Evolutionary conservation across 2,888 invertebrate species (phyloP), one percentile per base, ranked within the genome.

Genomic region (Oscheius sp.): DNA sequence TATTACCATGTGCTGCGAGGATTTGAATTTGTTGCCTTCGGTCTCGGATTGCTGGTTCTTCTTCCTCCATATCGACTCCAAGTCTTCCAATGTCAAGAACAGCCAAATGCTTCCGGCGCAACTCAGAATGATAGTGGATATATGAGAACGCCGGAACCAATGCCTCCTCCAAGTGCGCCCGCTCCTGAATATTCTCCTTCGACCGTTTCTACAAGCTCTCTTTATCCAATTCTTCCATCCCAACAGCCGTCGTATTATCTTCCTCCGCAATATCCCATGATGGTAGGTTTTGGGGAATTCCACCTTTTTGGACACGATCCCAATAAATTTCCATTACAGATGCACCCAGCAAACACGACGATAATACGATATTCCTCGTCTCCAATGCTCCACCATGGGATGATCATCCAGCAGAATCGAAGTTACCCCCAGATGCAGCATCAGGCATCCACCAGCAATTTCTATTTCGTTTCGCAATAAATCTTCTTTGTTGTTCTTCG

Each of bases 381-480:
- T 8, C 42, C 42, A 3, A 27, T 15, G 10, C 0, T 52, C 52
- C 52, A 52, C 3, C 10, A 27, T 2, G 52, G 52, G 6, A 27
- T 52, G 25, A 27, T 27, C 29, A 20, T 52, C 10, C 52, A 52
- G 3, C 52, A 20, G 3, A 52, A 29, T n/a, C 25, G n/a, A 12
- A 25, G 25, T 29, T 52, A 52, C n/a, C 52, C 52, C 25, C 52
- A 27, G 29, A 27, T 52, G 52, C 48, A 48, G 15, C 42, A 48
- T 23, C 15, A 27, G 15, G 52, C 29, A 37, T 12, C 8, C 37
- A 37, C 15, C 37, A 37, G 15, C 8, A 37, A 0, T 37, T 15
- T 0, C 10, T 12, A 15, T 12, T 12, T 15, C 15, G 15, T 37
- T 37, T 37, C 37, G 15, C 8, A 37, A 37, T 8, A 37, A 37